Evolutionary conservation across 2,797 vertebrate genomes (phyloP).

Genomic region (Pterois miles): DNA sequence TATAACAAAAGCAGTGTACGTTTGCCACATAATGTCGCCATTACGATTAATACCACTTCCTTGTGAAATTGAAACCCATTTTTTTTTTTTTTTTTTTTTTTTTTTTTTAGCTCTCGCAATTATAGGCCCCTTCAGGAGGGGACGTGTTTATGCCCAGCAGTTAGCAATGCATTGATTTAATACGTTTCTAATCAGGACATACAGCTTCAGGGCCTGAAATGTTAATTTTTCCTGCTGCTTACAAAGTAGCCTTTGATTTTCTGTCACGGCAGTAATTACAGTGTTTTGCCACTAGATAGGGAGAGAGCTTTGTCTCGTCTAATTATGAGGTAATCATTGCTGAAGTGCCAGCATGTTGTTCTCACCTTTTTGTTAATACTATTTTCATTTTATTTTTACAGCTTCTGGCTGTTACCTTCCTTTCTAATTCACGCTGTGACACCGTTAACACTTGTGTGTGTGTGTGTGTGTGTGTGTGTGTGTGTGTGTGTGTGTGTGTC

Average conservation of each 20-base stretch:
- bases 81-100: slow-evolving; percentile 33
- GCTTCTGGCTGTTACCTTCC: slow-evolving; percentile 91
- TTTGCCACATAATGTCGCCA: slow-evolving; percentile 65
- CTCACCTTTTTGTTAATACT: slow-evolving; percentile 92
- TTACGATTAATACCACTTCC: slow-evolving; percentile 69
- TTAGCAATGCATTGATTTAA: slow-evolving; percentile 99
- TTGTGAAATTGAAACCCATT: slow-evolving; percentile 73
- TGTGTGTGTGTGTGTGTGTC: slow-evolving; percentile 24
- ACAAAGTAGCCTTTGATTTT: slow-evolving; percentile 99
- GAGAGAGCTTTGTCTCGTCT: slow-evolving; percentile 97
- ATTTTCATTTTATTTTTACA: slow-evolving; percentile 75
- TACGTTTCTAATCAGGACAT: slow-evolving; percentile 99
- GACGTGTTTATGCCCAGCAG: slow-evolving; percentile 85
- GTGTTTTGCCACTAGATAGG: slow-evolving; percentile 98
- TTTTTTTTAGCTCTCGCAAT: slow-evolving; percentile 72
- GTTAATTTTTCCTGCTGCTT: slow-evolving; percentile 98
- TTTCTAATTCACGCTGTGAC: slow-evolving; percentile 92
- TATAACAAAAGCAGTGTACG: slow-evolving; percentile 54
- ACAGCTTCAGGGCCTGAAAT: slow-evolving; percentile 95
- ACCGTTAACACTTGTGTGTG: slow-evolving; percentile 71
- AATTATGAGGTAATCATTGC: slow-evolving; percentile 99
- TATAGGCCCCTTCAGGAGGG: slow-evolving; percentile 79
- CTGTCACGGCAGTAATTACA: slow-evolving; percentile 99
- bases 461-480: slow-evolving; percentile 23
- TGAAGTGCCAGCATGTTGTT: slow-evolving; percentile 89